A percentile compares a stretch with the other conserved stretches of the same genome.
These are phyloP conservation scores for Amphipoea oculea DNA, from an alignment of 2,888 invertebrate species.

Conservation along the genomic window DNA sequence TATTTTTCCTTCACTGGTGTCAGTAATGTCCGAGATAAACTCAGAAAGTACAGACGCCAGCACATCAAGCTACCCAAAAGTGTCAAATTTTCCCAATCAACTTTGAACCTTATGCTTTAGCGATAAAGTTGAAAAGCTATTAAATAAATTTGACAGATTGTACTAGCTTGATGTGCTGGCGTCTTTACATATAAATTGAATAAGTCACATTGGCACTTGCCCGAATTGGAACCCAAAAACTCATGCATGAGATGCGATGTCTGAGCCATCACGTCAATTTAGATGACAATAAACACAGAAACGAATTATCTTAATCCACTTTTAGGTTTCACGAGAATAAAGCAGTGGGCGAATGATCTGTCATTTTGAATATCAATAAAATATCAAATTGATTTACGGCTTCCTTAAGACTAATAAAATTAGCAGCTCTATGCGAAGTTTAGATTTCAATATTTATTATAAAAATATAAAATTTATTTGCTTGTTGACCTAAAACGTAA, in stretches of 20 bases:
- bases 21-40: too few species aligned
- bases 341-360: constrained; percentile 53
- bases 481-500: constrained; percentile 29
- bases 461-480: constrained; percentile 33
- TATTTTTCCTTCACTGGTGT: too few species aligned
- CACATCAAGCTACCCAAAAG: too few species aligned
- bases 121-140: too few species aligned
- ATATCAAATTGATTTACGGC: constrained; percentile 56
- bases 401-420: constrained; percentile 46
- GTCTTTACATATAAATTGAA: too few species aligned
- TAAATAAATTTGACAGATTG: too few species aligned
- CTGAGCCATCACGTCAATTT: background rate
- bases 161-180: too few species aligned
- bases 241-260: background rate
- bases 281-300: constrained; percentile 12
- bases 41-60: too few species aligned
- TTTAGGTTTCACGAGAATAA: constrained; percentile 14
- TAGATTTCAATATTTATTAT: constrained; percentile 51
- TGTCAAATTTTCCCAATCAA: too few species aligned
- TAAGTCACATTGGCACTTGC: background rate
- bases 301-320: constrained; percentile 25
- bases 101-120: too few species aligned
- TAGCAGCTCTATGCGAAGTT: constrained; percentile 49
- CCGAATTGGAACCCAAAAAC: too few species aligned
- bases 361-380: constrained; percentile 54